phyloP scores from a whole-genome alignment of 2,888 invertebrate species.

The Steinernema hermaphroditum region DNA sequence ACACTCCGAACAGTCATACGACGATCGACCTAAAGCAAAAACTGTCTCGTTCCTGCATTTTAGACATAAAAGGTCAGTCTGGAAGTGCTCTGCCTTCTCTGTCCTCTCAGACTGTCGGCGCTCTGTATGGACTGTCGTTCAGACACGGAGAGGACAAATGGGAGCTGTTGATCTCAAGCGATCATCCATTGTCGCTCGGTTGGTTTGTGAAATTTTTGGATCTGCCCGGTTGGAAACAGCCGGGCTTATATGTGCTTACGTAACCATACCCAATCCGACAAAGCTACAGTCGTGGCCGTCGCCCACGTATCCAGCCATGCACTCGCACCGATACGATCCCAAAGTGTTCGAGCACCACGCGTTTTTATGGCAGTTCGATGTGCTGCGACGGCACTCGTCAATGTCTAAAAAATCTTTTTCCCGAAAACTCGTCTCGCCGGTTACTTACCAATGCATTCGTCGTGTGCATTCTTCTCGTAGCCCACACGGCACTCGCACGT shows the following conservation, averaged over 20 bases:
- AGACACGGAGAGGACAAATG: too few species aligned
- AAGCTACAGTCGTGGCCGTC: conserved; percentile 57
- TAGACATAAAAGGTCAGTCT: not conserved
- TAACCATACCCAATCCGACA: conserved; percentile 58
- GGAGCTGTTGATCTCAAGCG: too few species aligned
- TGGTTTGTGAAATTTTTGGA: not conserved
- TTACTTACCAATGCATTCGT: conserved; percentile 55
- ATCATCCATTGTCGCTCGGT: too few species aligned
- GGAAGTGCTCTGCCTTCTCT: not conserved
- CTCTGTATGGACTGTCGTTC: too few species aligned
- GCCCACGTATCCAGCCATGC: conserved; percentile 60
- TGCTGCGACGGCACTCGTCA: conserved; percentile 57
- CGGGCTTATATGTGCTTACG: not conserved
- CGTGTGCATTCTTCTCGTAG: conserved; percentile 52
- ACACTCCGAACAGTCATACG: conserved; percentile 57
- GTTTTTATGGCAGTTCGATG: conserved; percentile 54
- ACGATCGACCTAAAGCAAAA: conserved; percentile 50
- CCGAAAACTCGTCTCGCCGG: not conserved
- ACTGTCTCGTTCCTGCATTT: too few species aligned
- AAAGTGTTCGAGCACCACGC: conserved; percentile 61
- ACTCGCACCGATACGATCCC: conserved; percentile 55
- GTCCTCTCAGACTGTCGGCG: not conserved
- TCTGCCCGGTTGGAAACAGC: not conserved
- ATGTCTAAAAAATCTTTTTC: conserved; percentile 46
- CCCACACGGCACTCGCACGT: conserved; percentile 61